Conservation (phyloP, 1,140 invertebrate genomes). For the Drosophila bipectinata region DNA sequence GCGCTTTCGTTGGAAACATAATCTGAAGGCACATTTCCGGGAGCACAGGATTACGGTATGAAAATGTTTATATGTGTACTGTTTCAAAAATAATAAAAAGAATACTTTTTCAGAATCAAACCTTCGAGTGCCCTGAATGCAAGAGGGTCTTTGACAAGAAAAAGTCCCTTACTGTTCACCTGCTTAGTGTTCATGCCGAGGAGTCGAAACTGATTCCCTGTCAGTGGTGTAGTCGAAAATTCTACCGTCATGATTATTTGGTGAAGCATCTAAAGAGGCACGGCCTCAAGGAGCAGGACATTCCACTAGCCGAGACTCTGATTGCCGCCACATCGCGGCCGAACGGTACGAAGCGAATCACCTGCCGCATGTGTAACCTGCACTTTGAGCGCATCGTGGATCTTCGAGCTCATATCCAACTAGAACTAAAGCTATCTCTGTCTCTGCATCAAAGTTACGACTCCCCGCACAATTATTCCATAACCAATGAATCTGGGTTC, state of each 20-base stretch:
- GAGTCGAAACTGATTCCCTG: constrained; percentile 84
- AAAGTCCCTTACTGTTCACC: constrained; percentile 85
- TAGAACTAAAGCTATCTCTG: constrained; percentile 63
- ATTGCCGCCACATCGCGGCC: constrained; percentile 66
- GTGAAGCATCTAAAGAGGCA: constrained; percentile 73
- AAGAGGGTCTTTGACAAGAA: constrained; percentile 84
- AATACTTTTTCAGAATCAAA: constrained; percentile 50
- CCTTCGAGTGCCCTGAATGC: constrained; percentile 84
- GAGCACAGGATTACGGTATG: constrained; percentile 64
- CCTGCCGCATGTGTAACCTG: constrained; percentile 71
- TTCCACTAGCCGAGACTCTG: constrained; percentile 68
- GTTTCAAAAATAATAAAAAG: not conserved
- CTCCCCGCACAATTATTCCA: constrained; percentile 71
- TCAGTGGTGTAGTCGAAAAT: constrained; percentile 85
- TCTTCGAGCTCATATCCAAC: constrained; percentile 60
- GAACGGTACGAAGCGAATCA: constrained; percentile 68
- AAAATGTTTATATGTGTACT: not conserved
- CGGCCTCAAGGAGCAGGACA: constrained; percentile 61
- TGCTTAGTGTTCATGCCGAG: constrained; percentile 84
- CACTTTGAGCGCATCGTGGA: constrained; percentile 61
- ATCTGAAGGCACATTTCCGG: constrained; percentile 65
- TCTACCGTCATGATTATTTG: constrained; percentile 84
- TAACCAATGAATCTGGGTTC: constrained; percentile 72
- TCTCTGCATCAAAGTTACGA: constrained; percentile 58
- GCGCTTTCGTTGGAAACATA: constrained; percentile 78